Evolutionary conservation across 2,888 invertebrate genomes (phyloP).

Genomic region (Apoda limacodes): DNA sequence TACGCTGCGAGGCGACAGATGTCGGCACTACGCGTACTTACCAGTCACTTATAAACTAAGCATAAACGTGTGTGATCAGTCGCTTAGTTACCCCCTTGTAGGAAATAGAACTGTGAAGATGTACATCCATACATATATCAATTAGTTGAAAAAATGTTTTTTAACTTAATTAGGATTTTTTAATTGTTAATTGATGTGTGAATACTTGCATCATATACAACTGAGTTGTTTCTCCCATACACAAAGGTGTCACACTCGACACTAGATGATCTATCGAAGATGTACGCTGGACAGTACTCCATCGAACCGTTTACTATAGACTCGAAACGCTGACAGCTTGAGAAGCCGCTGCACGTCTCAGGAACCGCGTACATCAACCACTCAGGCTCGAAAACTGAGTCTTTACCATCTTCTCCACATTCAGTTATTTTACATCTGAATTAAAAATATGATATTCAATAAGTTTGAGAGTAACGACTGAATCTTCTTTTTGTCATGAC

Average conservation of each 20-base stretch:
- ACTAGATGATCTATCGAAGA: constrained; percentile 10
- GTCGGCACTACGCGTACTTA: no score
- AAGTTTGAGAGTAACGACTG: not conserved
- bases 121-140: not conserved
- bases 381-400: constrained; percentile 17
- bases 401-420: constrained; percentile 33
- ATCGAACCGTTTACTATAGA: constrained; percentile 12
- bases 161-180: not conserved
- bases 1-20: no score
- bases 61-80: no score
- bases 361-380: constrained; percentile 43
- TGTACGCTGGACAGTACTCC: no score
- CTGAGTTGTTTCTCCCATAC: constrained; percentile 24
- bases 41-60: no score
- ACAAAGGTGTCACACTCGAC: constrained; percentile 22
- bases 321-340: constrained; percentile 35
- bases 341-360: constrained; percentile 22
- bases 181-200: not conserved
- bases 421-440: constrained; percentile 55
- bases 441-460: no score
- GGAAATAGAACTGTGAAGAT: not conserved
- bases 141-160: not conserved
- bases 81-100: no score
- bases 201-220: constrained; percentile 28
- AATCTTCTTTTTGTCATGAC: no score